Percentiles rank a stretch among this genome's conserved stretches.
Conservation (phyloP, 2,113 vertebrate species). For the Alethe castanea region DNA sequence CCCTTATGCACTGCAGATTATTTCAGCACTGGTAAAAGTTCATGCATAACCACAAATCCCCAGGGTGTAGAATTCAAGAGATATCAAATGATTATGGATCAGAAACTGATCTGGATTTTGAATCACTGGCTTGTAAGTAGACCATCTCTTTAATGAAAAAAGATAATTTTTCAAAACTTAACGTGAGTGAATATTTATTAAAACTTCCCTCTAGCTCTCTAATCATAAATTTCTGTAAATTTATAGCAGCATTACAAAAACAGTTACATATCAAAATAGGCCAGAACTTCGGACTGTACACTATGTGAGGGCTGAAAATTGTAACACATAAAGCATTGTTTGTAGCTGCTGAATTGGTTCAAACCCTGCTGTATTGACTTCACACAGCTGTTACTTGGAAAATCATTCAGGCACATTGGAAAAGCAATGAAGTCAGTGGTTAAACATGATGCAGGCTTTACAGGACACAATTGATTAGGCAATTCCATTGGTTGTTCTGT, state of each 20-base stretch:
- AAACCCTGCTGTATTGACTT: neutral
- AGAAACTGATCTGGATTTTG: neutral
- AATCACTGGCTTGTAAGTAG: neutral
- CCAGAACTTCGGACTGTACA: neutral
- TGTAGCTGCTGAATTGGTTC: neutral
- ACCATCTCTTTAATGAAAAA: neutral
- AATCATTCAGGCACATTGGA: neutral
- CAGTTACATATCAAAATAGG: neutral
- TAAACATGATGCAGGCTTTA: neutral
- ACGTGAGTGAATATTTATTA: neutral
- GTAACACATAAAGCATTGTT: neutral
- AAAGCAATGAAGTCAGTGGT: neutral
- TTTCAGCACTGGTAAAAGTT: neutral
- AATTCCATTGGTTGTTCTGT: neutral
- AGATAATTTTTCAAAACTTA: neutral
- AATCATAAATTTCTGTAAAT: neutral
- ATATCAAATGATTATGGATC: neutral
- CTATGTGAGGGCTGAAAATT: neutral
- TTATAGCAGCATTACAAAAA: neutral
- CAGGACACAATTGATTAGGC: neutral
- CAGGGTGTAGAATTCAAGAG: neutral
- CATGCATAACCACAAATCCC: neutral
- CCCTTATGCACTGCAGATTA: neutral
- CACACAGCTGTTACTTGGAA: neutral
- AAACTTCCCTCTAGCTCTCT: neutral